These are phyloP conservation scores for Lottia scabra DNA, from an alignment of 2,888 invertebrate genomes.

Conservation along the genomic window DNA sequence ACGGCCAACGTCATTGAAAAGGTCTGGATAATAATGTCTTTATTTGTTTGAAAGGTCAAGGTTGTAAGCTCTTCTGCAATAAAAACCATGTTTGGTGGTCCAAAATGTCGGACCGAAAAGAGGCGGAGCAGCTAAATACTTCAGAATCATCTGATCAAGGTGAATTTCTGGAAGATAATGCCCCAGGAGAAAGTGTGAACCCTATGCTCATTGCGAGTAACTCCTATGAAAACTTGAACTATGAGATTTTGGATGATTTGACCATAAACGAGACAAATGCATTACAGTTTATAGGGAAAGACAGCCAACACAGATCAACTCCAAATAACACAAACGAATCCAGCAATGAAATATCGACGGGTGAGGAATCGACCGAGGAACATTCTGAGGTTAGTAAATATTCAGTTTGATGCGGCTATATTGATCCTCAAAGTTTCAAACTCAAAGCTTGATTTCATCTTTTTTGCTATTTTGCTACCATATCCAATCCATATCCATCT, in stretches of 20 bases:
- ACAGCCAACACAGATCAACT: slow-evolving; percentile 31
- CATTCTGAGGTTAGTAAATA: slow-evolving; percentile 34
- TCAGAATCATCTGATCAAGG: slow-evolving; percentile 43
- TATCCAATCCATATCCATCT: too few species aligned
- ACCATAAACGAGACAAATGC: slow-evolving; percentile 30
- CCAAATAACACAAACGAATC: slow-evolving; percentile 40
- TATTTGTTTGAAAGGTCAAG: neutral
- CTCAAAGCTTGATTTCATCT: too few species aligned
- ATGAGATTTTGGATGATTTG: slow-evolving; percentile 26
- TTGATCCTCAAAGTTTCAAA: too few species aligned
- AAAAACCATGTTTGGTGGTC: slow-evolving; percentile 5
- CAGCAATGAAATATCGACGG: slow-evolving; percentile 37
- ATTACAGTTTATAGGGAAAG: slow-evolving; percentile 45
- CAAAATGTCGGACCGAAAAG: slow-evolving; percentile 53
- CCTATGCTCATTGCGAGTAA: slow-evolving; percentile 77
- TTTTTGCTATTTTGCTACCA: too few species aligned
- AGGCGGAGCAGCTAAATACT: slow-evolving; percentile 51
- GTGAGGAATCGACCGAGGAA: slow-evolving; percentile 37
- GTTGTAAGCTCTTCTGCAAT: neutral
- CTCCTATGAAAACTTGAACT: slow-evolving; percentile 62
- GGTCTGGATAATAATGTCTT: too few species aligned
- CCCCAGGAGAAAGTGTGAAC: slow-evolving; percentile 76
- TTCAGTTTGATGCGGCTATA: too few species aligned
- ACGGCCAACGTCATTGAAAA: too few species aligned
- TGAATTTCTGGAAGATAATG: slow-evolving; percentile 54